Base-by-base conservation (phyloP, 2,888 invertebrate species). In the Marasmarcha lunaedactyla region DNA sequence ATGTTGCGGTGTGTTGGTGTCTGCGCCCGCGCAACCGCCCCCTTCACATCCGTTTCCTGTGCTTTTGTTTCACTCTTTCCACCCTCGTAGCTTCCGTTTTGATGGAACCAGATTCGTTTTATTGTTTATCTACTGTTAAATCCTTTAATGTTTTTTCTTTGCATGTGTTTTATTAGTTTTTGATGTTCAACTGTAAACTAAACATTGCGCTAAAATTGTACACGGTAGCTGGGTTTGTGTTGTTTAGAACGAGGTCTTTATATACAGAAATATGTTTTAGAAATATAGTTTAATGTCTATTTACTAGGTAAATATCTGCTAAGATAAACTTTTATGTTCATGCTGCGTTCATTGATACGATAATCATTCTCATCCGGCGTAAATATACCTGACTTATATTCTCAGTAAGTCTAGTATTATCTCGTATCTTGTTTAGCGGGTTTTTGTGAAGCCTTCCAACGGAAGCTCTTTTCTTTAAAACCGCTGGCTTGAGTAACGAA, bases 1-100 rank as follows among this genome's bases (percentile, higher is more conserved):
- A 20, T 7, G 3, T 3, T 20, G 11, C 12, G 39, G 45, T 39
- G 40, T 35, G 42, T 43, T 45, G 42, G 55, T 55, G 54, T 46
- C 40, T 41, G 50, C 52, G 59, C 58, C 54, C 62, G 55, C 51
- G 55, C 55, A 51, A 49, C 48, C 59, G 4, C 4, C 20, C 20
- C 20, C 20, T 20, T 49, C 50, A 63, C 70, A 73, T 79, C 78
- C 81, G 78, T 53, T 81, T 79, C 78, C 79, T 63, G 70, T 72
- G 58, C 11, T 30, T 44, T 42, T 42, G 42, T 65, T 66, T 60
- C 65, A 65, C 55, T 62, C 67, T 56, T 61, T 53, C 39, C 34
- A 35, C 30, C 30, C 30, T 9, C 5, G 25, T 25, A 7, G 30
- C 9, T 30, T 11, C 11, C 30, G 30, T 7, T 49, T 57, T 51